Conservation (phyloP, 2,113 vertebrate species). For the Terrapene triunguis region DNA sequence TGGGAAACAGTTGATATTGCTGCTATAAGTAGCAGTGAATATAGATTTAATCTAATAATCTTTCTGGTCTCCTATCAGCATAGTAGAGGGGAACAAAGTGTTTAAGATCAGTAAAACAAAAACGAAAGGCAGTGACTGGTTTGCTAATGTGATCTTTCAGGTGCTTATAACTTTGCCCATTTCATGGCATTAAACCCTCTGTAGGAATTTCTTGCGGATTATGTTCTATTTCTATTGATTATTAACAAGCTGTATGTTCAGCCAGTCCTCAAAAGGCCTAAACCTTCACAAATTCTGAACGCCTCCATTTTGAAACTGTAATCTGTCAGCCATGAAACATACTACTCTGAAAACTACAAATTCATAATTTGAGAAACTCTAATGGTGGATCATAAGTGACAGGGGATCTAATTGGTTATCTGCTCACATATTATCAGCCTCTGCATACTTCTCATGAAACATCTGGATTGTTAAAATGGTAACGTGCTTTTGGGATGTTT, state of each 20-base stretch:
- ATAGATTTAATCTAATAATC: slow-evolving; percentile 58
- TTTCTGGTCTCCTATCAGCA: slow-evolving; percentile 40
- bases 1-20: neutral
- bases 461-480: neutral
- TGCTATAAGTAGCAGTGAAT: slow-evolving; percentile 45
- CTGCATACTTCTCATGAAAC: slow-evolving; percentile 40
- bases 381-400: slow-evolving; percentile 51
- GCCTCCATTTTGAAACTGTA: slow-evolving; percentile 25
- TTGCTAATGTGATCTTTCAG: slow-evolving; percentile 42
- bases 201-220: slow-evolving; percentile 19
- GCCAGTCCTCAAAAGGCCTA: slow-evolving; percentile 4
- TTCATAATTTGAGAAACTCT: slow-evolving; percentile 66
- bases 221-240: slow-evolving; percentile 17
- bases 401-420: slow-evolving; percentile 45
- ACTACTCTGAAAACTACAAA: slow-evolving; percentile 58
- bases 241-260: slow-evolving; percentile 15
- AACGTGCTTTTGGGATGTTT: neutral
- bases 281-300: slow-evolving; percentile 27
- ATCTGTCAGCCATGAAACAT: slow-evolving; percentile 70
- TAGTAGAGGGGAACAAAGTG: slow-evolving; percentile 22
- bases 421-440: neutral
- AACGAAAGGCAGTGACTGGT: neutral
- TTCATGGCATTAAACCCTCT: neutral
- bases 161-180: slow-evolving; percentile 18
- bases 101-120: neutral